These are phyloP conservation scores for Nyctereutes procyonoides DNA, from an alignment of 2,113 vertebrate genomes.

Conservation along the genomic window DNA sequence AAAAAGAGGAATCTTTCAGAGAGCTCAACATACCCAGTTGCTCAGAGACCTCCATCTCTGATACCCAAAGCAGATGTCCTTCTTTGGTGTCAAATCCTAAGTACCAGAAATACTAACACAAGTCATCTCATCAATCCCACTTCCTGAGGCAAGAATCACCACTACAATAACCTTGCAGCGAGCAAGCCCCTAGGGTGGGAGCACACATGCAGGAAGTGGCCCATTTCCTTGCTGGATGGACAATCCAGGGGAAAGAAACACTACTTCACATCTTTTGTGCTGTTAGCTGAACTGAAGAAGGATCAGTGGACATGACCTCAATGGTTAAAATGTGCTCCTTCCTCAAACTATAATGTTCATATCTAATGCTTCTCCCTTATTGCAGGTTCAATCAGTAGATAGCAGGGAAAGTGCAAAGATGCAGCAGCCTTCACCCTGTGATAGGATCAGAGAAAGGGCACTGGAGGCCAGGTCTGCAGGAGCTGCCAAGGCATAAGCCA, in stretches of 20 bases:
- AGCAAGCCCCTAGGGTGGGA: background rate
- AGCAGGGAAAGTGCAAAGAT: background rate
- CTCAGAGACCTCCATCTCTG: constrained; percentile 26
- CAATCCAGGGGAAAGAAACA: background rate
- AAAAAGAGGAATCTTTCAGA: background rate
- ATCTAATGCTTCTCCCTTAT: background rate
- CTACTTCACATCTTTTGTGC: background rate
- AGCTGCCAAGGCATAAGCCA: constrained; percentile 9
- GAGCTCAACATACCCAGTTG: background rate
- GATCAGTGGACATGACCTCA: background rate
- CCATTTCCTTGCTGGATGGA: background rate
- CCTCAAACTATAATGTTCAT: background rate
- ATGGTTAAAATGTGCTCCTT: background rate
- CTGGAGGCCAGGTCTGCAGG: background rate
- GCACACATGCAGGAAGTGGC: background rate
- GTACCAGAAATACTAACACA: constrained; percentile 11
- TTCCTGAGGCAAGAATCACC: background rate
- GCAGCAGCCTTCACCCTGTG: background rate
- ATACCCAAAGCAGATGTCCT: constrained; percentile 21
- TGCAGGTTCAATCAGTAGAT: background rate
- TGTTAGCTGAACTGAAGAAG: constrained; percentile 1
- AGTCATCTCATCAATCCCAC: background rate
- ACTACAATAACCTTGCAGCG: background rate
- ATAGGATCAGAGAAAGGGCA: background rate
- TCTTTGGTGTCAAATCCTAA: constrained; percentile 8